Evolutionary conservation across 2,888 invertebrate species (phyloP).

Genomic region (Calliphora vomitoria): DNA sequence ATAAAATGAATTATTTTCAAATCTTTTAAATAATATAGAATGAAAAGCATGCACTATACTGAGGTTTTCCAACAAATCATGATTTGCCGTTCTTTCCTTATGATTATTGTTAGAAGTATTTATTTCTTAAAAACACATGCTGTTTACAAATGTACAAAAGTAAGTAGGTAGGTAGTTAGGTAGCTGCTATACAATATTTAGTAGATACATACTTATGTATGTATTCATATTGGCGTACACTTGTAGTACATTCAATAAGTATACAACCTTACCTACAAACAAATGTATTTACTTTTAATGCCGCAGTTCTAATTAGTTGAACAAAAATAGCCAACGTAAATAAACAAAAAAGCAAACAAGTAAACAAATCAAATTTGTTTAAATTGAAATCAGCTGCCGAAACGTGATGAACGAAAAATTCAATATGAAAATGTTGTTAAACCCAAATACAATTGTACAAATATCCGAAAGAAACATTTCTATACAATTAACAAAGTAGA

Average conservation of each 20-base stretch:
- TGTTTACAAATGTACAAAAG: background rate
- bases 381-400: constrained; percentile 41
- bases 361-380: constrained; percentile 41
- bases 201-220: background rate
- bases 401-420: constrained; percentile 1
- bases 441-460: background rate
- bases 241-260: background rate
- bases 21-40: background rate
- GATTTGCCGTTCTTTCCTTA: background rate
- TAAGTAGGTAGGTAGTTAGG: background rate
- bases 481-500: too few species aligned
- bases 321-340: constrained; percentile 47
- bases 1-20: background rate
- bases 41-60: background rate
- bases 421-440: constrained; percentile 7
- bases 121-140: constrained; percentile 11
- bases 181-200: background rate
- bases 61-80: constrained; percentile 8
- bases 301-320: constrained; percentile 58
- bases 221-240: background rate
- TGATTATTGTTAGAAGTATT: constrained; percentile 1
- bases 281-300: constrained; percentile 37
- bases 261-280: background rate
- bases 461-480: background rate
- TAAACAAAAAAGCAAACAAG: constrained; percentile 23